Evolutionary conservation across 2,797 vertebrate species (phyloP).

Genomic region (Antennarius maculatus): DNA sequence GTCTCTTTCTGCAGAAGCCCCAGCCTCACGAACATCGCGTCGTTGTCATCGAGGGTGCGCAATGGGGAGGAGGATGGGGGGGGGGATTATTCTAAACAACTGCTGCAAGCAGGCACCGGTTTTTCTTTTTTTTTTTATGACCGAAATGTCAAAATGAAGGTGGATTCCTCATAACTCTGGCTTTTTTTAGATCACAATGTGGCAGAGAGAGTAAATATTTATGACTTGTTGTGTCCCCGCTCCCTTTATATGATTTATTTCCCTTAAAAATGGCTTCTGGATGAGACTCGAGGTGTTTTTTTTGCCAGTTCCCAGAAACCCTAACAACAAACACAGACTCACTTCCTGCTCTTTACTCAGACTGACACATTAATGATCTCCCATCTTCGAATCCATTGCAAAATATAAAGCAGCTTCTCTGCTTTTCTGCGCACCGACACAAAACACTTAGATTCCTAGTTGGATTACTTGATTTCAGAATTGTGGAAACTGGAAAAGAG

Average conservation of each 20-base stretch:
- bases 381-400: not conserved
- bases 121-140: too few species aligned
- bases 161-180: too few species aligned
- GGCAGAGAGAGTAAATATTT: too few species aligned
- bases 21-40: not conserved
- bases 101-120: not conserved
- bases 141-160: too few species aligned
- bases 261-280: too few species aligned
- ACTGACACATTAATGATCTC: not conserved
- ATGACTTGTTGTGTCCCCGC: too few species aligned
- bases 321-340: not conserved
- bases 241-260: too few species aligned
- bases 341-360: constrained; percentile 1
- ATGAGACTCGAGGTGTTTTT: too few species aligned
- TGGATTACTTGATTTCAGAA: constrained; percentile 3
- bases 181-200: not conserved
- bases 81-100: not conserved
- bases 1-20: constrained; percentile 14
- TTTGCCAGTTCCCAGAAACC: not conserved
- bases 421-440: not conserved
- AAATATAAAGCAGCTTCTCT: not conserved
- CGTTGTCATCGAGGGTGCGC: not conserved
- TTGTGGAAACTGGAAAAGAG: not conserved
- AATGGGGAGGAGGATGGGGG: not conserved
- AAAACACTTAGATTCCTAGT: not conserved